phyloP scores from a whole-genome alignment of 2,797 vertebrate species.

The Nannoperca obscura region DNA sequence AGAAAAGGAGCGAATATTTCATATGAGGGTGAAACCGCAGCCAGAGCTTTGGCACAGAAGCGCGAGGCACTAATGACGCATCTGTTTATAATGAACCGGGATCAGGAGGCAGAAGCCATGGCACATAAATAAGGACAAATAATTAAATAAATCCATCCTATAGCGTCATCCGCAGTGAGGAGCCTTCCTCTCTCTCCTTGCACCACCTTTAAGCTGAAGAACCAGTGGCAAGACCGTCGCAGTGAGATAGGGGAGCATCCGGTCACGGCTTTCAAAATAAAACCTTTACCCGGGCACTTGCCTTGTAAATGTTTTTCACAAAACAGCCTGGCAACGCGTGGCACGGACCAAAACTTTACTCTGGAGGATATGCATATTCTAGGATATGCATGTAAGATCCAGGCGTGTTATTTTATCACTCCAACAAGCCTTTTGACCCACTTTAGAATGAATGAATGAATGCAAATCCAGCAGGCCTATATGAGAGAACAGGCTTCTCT shows the following conservation, averaged over 20 bases:
- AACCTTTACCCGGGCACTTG: background rate
- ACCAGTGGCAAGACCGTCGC: background rate
- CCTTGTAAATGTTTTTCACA: no score
- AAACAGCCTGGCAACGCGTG: background rate
- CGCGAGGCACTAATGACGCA: slow-evolving; percentile 16
- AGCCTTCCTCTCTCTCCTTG: slow-evolving; percentile 81
- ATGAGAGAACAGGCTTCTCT: background rate
- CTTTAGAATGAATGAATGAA: background rate
- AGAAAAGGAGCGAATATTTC: slow-evolving; percentile 50
- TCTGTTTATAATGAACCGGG: slow-evolving; percentile 5
- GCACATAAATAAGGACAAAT: slow-evolving; percentile 69
- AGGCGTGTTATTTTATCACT: background rate
- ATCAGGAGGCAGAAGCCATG: slow-evolving; percentile 12
- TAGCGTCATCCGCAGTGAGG: slow-evolving; percentile 86
- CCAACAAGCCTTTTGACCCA: background rate
- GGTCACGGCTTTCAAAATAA: slow-evolving; percentile 65
- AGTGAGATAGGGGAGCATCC: slow-evolving; percentile 11
- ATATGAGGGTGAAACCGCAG: slow-evolving; percentile 24
- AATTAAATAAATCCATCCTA: slow-evolving; percentile 80
- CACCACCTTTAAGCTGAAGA: slow-evolving; percentile 78
- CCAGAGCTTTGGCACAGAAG: slow-evolving; percentile 25
- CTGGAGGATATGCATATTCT: no score
- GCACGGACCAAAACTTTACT: background rate
- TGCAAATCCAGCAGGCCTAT: background rate
- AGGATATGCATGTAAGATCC: background rate